Evolutionary conservation across 2,888 invertebrate species (phyloP).

Genomic region (Trichogramma evanescens): DNA sequence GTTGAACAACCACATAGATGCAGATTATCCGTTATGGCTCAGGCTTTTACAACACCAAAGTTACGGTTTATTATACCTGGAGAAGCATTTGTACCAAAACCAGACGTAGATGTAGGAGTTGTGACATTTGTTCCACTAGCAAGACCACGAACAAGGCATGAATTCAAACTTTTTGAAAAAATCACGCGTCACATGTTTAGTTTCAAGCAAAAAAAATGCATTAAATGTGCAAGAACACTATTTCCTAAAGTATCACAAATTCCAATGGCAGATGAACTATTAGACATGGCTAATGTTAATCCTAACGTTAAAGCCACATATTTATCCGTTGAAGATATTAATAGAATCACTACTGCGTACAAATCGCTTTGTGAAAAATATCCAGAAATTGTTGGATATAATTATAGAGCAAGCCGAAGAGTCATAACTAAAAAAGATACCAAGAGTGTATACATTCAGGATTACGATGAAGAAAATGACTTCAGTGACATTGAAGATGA

Average conservation of each 20-base stretch:
- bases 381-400: conserved; percentile 61
- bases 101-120: conserved; percentile 94
- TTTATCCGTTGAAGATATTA: conserved; percentile 71
- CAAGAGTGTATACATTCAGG: conserved; percentile 17
- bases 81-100: conserved; percentile 84
- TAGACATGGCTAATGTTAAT: conserved; percentile 65
- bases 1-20: conserved; percentile 66
- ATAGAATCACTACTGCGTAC: conserved; percentile 71
- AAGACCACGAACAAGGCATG: conserved; percentile 65
- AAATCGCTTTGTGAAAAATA: conserved; percentile 61
- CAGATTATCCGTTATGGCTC: conserved; percentile 89
- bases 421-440: conserved; percentile 23
- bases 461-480: too few relatives aligned
- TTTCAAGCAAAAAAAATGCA: conserved; percentile 78
- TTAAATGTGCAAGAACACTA: conserved; percentile 62
- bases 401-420: conserved; percentile 56
- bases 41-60: conserved; percentile 79
- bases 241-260: conserved; percentile 66
- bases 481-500: too few relatives aligned
- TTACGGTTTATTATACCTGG: conserved; percentile 83
- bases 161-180: conserved; percentile 84
- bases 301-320: conserved; percentile 64
- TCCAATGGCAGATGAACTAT: conserved; percentile 62
- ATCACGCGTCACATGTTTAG: conserved; percentile 79
- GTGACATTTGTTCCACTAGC: conserved; percentile 78